These are phyloP conservation scores for Salpingus planirostris DNA, from an alignment of 2,888 invertebrate species.

Conservation along the genomic window DNA sequence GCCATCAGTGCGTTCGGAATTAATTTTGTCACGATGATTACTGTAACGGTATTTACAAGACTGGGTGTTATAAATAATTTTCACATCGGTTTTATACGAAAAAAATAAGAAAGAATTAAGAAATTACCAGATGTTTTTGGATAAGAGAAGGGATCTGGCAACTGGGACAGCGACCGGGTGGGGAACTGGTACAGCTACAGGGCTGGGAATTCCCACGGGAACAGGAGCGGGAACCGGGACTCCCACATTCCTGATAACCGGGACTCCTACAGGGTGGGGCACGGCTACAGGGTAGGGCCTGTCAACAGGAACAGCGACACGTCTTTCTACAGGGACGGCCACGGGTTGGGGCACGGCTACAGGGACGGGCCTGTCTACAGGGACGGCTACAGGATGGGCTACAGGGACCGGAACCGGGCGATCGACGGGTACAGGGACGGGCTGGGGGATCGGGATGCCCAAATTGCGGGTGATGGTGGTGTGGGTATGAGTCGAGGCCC, in stretches of 20 bases:
- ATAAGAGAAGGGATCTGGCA: too few relatives aligned
- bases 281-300: constrained; percentile 44
- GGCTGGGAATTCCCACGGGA: constrained; percentile 43
- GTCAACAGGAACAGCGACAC: constrained; percentile 47
- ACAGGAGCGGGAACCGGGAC: constrained; percentile 34
- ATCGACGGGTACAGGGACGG: constrained; percentile 40
- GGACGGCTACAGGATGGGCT: constrained; percentile 37
- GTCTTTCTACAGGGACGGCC: constrained; percentile 43
- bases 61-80: too few relatives aligned
- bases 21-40: too few relatives aligned
- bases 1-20: too few relatives aligned
- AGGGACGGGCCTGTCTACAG: constrained; percentile 40
- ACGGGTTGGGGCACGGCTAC: constrained; percentile 43
- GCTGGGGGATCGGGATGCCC: constrained; percentile 45
- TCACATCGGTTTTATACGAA: too few relatives aligned
- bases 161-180: constrained; percentile 44
- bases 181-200: constrained; percentile 47
- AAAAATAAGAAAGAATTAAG: too few relatives aligned
- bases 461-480: constrained; percentile 43
- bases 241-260: constrained; percentile 28
- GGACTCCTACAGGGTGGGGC: constrained; percentile 33
- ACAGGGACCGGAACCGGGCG: constrained; percentile 33
- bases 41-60: too few relatives aligned
- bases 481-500: constrained; percentile 32
- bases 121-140: too few relatives aligned